Evolutionary conservation across 2,113 vertebrate species (phyloP).

Genomic region (Ophiodon elongatus): DNA sequence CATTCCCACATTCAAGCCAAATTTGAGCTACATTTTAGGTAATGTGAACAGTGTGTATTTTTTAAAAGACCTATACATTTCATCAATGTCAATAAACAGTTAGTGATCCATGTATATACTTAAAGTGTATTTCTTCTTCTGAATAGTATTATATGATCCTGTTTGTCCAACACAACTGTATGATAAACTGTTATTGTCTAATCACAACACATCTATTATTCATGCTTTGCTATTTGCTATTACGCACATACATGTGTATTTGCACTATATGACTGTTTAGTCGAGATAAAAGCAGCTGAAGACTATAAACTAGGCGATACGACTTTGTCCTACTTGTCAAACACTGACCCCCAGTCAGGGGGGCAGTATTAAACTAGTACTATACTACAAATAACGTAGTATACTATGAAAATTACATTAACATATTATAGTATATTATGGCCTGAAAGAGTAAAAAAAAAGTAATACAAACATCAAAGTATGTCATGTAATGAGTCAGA

Average conservation of each 20-base stretch:
- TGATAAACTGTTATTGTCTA: not conserved
- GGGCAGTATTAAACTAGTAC: too few relatives aligned
- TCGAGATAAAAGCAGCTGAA: too few relatives aligned
- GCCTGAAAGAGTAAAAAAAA: too few relatives aligned
- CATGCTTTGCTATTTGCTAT: not conserved
- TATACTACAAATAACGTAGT: too few relatives aligned
- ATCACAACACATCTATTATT: not conserved
- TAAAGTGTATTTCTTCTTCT: not conserved
- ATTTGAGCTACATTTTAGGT: not conserved
- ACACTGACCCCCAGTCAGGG: too few relatives aligned
- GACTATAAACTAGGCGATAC: too few relatives aligned
- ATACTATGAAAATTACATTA: too few relatives aligned
- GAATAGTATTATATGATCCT: not conserved
- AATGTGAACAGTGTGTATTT: not conserved
- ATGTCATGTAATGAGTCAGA: too few relatives aligned
- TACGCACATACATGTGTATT: not conserved
- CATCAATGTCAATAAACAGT: not conserved
- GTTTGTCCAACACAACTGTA: not conserved
- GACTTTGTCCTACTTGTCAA: too few relatives aligned
- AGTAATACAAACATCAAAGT: too few relatives aligned
- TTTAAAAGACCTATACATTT: not conserved
- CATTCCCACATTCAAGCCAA: not conserved
- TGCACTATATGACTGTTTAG: too few relatives aligned
- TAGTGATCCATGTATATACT: not conserved
- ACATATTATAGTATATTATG: too few relatives aligned